A percentile compares a stretch with the other conserved stretches of the same genome.
phyloP scores from a whole-genome alignment of 2,888 invertebrate genomes.

The Chaetogeoica ovagalla region DNA sequence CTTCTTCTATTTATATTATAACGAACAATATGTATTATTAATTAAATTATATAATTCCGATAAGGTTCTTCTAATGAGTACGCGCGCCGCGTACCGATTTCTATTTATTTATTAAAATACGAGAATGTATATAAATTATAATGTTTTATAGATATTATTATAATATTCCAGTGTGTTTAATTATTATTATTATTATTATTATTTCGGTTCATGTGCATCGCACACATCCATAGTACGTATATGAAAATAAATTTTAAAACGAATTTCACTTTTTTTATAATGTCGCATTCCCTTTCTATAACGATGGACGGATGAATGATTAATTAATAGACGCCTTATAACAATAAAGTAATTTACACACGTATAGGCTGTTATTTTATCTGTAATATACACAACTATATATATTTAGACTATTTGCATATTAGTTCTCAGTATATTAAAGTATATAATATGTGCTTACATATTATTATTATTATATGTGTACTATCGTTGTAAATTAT shows the following conservation, averaged over 20 bases:
- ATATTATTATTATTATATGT: not conserved
- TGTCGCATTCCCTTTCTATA: not conserved
- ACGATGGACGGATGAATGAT: not conserved
- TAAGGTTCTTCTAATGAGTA: no score
- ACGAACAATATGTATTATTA: no score
- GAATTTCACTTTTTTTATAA: not conserved
- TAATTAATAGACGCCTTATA: not conserved
- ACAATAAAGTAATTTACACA: not conserved
- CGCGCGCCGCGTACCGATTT: no score
- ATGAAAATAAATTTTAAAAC: not conserved
- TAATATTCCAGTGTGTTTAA: no score
- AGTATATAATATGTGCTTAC: not conserved
- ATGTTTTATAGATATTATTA: no score
- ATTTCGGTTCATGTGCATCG: no score
- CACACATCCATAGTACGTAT: not conserved
- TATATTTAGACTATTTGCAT: not conserved
- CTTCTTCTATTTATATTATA: no score
- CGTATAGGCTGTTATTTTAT: not conserved
- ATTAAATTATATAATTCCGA: no score
- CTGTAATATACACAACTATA: not conserved
- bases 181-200: no score
- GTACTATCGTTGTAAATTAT: not conserved
- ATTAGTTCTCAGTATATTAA: not conserved
- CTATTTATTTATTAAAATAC: no score
- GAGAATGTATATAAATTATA: no score